These are phyloP conservation scores for Lasiommata megera DNA, from an alignment of 2,888 invertebrate species.

Conservation along the genomic window DNA sequence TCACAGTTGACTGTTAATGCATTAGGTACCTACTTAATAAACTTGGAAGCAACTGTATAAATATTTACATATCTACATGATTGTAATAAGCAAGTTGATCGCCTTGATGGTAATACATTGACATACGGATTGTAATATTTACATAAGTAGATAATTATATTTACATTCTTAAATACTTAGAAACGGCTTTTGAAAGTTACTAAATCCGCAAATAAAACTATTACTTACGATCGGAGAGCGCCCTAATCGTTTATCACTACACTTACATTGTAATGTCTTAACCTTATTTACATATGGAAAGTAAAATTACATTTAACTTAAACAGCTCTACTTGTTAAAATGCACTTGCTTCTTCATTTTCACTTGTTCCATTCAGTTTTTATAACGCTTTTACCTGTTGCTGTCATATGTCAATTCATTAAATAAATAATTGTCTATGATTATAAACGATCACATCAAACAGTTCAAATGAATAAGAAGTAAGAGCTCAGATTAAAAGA, in stretches of 20 bases:
- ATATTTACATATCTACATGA: neutral
- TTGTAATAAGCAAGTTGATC: conserved; percentile 16
- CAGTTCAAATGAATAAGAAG: no score
- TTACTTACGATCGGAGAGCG: conserved; percentile 7
- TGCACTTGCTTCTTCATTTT: conserved; percentile 25
- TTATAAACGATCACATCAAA: no score
- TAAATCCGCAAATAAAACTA: neutral
- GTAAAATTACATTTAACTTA: conserved; percentile 18
- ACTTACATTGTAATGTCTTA: neutral
- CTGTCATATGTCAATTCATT: neutral
- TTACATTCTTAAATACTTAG: neutral
- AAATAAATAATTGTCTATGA: neutral
- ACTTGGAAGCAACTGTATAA: neutral
- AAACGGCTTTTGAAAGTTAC: neutral
- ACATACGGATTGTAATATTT: neutral
- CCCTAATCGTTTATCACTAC: neutral
- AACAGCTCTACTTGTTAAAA: conserved; percentile 23
- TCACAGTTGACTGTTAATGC: no score
- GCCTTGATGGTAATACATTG: conserved; percentile 18
- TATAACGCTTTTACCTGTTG: conserved; percentile 14
- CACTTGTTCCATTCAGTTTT: conserved; percentile 12
- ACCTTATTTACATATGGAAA: conserved; percentile 27
- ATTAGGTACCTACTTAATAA: neutral
- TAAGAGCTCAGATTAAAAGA: no score
- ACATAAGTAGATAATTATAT: neutral